These are phyloP conservation scores for Peucedramus taeniatus DNA, from an alignment of 2,113 vertebrate species.

Conservation along the genomic window DNA sequence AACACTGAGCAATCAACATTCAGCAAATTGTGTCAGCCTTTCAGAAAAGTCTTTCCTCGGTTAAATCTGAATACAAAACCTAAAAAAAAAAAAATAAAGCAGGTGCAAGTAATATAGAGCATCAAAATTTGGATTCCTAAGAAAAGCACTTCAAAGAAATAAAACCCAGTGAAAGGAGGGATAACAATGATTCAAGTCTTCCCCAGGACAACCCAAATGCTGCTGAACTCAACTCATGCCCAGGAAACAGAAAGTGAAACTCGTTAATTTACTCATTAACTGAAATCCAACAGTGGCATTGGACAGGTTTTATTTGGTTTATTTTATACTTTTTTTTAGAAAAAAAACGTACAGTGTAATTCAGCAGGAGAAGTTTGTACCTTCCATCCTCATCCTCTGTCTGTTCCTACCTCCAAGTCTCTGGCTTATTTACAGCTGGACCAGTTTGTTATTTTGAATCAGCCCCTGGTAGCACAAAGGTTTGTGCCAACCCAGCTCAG, in stretches of 20 bases:
- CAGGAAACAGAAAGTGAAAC: conserved; percentile 41
- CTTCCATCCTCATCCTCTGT: not conserved
- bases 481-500: not conserved
- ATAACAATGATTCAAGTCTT: not conserved
- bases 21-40: not conserved
- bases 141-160: not conserved
- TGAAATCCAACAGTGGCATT: not conserved
- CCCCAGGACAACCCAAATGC: not conserved
- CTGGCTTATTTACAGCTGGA: not conserved
- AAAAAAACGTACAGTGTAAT: not conserved
- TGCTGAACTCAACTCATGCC: not conserved
- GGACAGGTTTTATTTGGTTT: not conserved
- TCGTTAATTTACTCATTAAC: not conserved
- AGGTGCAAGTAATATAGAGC: not conserved
- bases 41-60: not conserved
- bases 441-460: not conserved
- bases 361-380: not conserved
- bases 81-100: not conserved
- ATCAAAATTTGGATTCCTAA: not conserved
- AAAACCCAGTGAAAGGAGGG: not conserved
- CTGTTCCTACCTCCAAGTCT: not conserved
- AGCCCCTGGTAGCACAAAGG: not conserved
- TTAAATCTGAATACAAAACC: not conserved
- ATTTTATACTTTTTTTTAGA: too few species aligned
- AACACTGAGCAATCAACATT: not conserved